A percentile compares a stretch with the other conserved stretches of the same genome.
Evolutionary conservation across 2,797 vertebrate species (phyloP).

Genomic region (Siniperca undulata): DNA sequence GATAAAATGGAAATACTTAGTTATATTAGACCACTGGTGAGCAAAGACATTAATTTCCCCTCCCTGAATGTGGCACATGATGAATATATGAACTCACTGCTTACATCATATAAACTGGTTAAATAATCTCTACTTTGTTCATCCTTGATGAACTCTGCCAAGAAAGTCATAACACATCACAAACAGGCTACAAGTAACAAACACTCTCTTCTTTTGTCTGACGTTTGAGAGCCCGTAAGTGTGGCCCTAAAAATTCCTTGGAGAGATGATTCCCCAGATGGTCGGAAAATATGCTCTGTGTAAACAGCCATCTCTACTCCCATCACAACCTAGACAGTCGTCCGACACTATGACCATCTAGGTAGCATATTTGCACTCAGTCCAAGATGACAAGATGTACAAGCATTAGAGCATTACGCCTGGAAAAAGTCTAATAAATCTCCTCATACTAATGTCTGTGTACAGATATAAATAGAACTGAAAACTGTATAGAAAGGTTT

Average conservation of each 20-base stretch:
- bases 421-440: constrained; percentile 46
- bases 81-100: neutral
- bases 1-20: neutral
- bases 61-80: neutral
- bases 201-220: constrained; percentile 29
- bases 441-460: constrained; percentile 10
- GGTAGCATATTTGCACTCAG: constrained; percentile 80
- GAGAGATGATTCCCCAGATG: constrained; percentile 73
- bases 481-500: neutral
- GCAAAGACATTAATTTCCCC: neutral
- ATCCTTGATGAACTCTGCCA: constrained; percentile 2
- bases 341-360: constrained; percentile 80
- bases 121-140: constrained; percentile 2
- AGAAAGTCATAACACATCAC: constrained; percentile 29
- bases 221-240: constrained; percentile 23
- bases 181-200: constrained; percentile 20
- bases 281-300: constrained; percentile 78
- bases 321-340: constrained; percentile 58
- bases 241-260: constrained; percentile 57
- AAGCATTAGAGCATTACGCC: constrained; percentile 21
- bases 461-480: constrained; percentile 6
- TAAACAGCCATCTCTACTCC: constrained; percentile 76
- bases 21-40: neutral
- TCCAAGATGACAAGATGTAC: constrained; percentile 78
- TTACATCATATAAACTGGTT: neutral